phyloP scores from a whole-genome alignment of 92 coral and sea anemone genomes.

The Palythoa heliodiscus region DNA sequence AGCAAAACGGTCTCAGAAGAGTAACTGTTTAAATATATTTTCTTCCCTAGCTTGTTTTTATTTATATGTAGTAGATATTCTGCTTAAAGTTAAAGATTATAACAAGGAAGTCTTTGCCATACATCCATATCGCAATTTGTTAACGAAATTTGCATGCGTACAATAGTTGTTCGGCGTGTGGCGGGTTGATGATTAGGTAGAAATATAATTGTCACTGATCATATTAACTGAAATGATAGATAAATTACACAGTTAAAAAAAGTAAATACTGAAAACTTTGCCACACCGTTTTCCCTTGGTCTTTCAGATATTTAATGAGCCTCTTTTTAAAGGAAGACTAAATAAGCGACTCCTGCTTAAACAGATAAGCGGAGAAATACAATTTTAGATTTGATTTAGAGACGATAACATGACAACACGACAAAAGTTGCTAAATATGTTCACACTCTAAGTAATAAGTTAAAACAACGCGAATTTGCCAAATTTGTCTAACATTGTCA shows the following conservation, averaged over 20 bases:
- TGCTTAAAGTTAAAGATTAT: background rate
- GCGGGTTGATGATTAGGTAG: no score
- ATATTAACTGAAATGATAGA: background rate
- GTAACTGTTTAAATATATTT: background rate
- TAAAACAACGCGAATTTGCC: background rate
- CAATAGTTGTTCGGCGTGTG: background rate
- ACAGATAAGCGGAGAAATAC: background rate
- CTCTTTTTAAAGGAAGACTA: background rate
- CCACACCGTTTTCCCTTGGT: background rate
- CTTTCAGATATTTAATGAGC: background rate
- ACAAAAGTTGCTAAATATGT: background rate
- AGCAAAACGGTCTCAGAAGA: background rate
- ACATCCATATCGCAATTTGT: background rate
- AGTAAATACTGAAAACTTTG: background rate
- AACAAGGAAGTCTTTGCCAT: background rate
- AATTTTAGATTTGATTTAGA: background rate
- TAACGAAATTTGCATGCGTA: conserved; percentile 15
- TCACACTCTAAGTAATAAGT: background rate
- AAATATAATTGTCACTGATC: conserved; percentile 6
- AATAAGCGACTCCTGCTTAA: background rate
- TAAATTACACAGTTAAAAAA: background rate
- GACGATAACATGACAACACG: background rate
- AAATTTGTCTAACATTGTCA: background rate
- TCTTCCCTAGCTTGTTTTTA: background rate
- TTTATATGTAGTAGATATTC: background rate